Percentiles rank a stretch among this genome's conserved stretches.
Evolutionary conservation across 2,797 vertebrate genomes (phyloP).

Genomic region (Poeciliopsis turneri): DNA sequence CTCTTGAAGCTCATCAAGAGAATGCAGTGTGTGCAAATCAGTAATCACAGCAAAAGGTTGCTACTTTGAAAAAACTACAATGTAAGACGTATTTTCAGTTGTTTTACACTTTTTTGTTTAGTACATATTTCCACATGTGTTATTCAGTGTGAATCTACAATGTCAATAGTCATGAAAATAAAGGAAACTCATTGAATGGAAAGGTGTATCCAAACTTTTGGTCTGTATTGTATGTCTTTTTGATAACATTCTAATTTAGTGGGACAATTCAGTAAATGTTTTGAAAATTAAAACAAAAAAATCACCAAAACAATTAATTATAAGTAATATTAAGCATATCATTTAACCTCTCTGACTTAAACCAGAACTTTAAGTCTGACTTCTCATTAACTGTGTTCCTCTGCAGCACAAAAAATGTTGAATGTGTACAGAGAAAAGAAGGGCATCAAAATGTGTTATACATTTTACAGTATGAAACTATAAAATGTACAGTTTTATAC

Average conservation of each 20-base stretch:
- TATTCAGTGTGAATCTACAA: too few species aligned
- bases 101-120: too few species aligned
- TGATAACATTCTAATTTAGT: not conserved
- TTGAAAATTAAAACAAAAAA: not conserved
- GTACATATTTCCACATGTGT: too few species aligned
- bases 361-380: not conserved
- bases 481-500: conserved; percentile 1
- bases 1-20: too few species aligned
- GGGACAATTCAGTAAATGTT: not conserved
- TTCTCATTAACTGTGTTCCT: not conserved
- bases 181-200: too few species aligned
- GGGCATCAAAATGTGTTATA: not conserved
- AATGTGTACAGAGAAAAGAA: not conserved
- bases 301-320: not conserved
- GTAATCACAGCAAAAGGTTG: too few species aligned
- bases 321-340: not conserved
- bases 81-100: too few species aligned
- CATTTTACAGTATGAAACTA: too few species aligned
- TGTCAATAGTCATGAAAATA: too few species aligned
- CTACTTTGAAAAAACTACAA: too few species aligned
- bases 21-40: too few species aligned
- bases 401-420: not conserved
- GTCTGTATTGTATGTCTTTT: not conserved
- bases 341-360: not conserved
- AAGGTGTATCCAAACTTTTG: too few species aligned